A percentile compares a stretch with the other conserved stretches of the same genome.
phyloP scores from a whole-genome alignment of 2,113 vertebrate species.

The Spea multiplicata region DNA sequence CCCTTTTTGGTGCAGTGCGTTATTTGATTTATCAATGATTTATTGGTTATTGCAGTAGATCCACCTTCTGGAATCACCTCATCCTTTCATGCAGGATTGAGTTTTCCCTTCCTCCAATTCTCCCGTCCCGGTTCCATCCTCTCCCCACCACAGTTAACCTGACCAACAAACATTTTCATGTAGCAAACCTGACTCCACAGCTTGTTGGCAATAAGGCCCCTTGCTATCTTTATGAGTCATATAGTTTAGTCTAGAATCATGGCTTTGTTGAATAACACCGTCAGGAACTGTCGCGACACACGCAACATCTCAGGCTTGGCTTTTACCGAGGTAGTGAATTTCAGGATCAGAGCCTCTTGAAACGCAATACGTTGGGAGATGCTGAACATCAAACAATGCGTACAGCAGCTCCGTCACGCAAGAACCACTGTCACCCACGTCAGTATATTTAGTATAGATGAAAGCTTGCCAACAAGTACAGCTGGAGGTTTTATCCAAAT shows the following conservation, averaged over 20 bases:
- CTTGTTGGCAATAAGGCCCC: slow-evolving; percentile 24
- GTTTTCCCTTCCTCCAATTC: neutral
- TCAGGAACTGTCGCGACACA: slow-evolving; percentile 15
- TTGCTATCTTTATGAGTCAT: slow-evolving; percentile 51
- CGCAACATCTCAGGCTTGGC: slow-evolving; percentile 48
- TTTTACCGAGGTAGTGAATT: slow-evolving; percentile 26
- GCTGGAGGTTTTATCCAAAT: slow-evolving; percentile 23
- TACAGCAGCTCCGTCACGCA: slow-evolving; percentile 9
- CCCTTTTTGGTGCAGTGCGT: too few relatives aligned
- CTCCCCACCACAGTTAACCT: neutral
- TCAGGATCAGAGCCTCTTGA: slow-evolving; percentile 26
- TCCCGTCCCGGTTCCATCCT: slow-evolving; percentile 25
- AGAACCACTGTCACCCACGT: slow-evolving; percentile 4
- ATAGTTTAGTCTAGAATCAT: slow-evolving; percentile 49
- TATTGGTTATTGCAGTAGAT: too few relatives aligned
- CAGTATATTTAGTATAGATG: slow-evolving; percentile 15
- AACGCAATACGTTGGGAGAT: slow-evolving; percentile 24
- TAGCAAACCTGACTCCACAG: slow-evolving; percentile 47
- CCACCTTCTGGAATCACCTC: too few relatives aligned
- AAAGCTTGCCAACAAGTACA: slow-evolving; percentile 7
- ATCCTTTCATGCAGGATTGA: too few relatives aligned
- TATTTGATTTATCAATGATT: too few relatives aligned
- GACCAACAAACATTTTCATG: slow-evolving; percentile 17
- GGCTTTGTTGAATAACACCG: slow-evolving; percentile 51
- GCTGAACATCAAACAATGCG: slow-evolving; percentile 29